These are phyloP conservation scores for Anticlea derivata DNA, from an alignment of 2,888 invertebrate species.

Conservation along the genomic window DNA sequence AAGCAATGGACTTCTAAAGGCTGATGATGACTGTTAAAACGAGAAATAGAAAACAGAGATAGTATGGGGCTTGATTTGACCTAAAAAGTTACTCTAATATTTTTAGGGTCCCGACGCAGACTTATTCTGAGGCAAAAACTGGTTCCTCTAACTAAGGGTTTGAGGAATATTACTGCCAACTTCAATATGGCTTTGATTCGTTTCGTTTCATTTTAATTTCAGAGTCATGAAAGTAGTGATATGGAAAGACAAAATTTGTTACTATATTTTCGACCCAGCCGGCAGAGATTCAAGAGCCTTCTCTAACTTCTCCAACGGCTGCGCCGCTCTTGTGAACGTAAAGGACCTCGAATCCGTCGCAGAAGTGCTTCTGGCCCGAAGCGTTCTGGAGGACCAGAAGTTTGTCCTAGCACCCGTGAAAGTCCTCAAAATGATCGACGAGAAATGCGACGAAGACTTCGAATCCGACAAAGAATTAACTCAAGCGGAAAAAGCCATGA, in stretches of 20 bases:
- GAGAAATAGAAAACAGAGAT: too few species aligned
- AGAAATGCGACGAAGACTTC: constrained; percentile 70
- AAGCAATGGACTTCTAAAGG: too few species aligned
- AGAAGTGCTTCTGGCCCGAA: constrained; percentile 77
- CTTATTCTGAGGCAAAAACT: too few species aligned
- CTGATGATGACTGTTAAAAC: too few species aligned
- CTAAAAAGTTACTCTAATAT: too few species aligned
- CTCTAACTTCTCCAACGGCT: constrained; percentile 76
- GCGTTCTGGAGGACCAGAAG: constrained; percentile 75
- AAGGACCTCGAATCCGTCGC: constrained; percentile 76
- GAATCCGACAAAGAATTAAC: constrained; percentile 76
- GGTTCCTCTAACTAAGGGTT: too few species aligned
- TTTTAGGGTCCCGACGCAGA: too few species aligned
- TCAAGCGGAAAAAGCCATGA: constrained; percentile 75
- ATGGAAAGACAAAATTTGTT: constrained; percentile 85
- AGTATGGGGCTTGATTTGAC: too few species aligned
- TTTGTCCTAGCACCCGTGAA: constrained; percentile 76
- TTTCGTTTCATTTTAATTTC: too few species aligned
- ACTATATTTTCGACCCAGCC: constrained; percentile 86
- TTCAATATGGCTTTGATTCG: too few species aligned
- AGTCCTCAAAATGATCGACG: constrained; percentile 72
- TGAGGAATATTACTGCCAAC: too few species aligned
- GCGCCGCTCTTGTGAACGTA: constrained; percentile 82
- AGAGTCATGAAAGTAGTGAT: constrained; percentile 78
- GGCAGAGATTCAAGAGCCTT: constrained; percentile 80